Percentiles rank a stretch among this genome's conserved stretches.
Evolutionary conservation across 2,113 vertebrate species (phyloP).

Genomic region (Tragelaphus scriptus): DNA sequence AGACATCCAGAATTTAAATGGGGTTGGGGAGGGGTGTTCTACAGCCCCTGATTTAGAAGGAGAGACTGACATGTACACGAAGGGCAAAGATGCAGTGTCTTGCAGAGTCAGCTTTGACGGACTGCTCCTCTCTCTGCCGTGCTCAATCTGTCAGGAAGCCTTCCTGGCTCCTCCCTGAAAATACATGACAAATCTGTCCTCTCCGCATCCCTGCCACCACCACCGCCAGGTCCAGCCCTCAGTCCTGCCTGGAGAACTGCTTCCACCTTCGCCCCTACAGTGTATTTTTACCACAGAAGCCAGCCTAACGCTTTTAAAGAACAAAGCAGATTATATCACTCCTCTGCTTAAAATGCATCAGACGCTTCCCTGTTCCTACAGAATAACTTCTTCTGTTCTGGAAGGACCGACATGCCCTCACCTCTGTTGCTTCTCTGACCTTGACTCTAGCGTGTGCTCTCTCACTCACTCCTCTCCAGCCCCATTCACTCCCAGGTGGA

Average conservation of each 20-base stretch:
- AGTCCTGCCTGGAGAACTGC: background rate
- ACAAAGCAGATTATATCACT: background rate
- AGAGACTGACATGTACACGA: background rate
- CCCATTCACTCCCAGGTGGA: background rate
- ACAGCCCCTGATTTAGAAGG: background rate
- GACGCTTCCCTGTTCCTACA: background rate
- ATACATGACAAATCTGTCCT: background rate
- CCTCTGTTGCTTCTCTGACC: background rate
- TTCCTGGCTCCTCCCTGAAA: background rate
- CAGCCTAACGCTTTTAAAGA: background rate
- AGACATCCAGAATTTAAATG: background rate
- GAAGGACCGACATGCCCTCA: background rate
- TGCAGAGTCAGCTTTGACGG: background rate
- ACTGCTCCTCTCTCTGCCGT: background rate
- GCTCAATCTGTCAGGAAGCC: background rate
- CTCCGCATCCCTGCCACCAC: background rate
- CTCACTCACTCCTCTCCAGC: background rate
- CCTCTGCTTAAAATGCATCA: background rate
- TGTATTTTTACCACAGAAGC: background rate
- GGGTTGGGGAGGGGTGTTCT: background rate
- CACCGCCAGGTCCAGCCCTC: background rate
- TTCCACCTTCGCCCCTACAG: background rate
- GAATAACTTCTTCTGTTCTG: background rate
- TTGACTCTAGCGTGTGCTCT: background rate
- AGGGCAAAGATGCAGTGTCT: background rate